Percentiles rank a stretch among this genome's conserved stretches.
These are phyloP conservation scores for Leptonema lineaticorne DNA, from an alignment of 1,140 invertebrate species.

Conservation along the genomic window DNA sequence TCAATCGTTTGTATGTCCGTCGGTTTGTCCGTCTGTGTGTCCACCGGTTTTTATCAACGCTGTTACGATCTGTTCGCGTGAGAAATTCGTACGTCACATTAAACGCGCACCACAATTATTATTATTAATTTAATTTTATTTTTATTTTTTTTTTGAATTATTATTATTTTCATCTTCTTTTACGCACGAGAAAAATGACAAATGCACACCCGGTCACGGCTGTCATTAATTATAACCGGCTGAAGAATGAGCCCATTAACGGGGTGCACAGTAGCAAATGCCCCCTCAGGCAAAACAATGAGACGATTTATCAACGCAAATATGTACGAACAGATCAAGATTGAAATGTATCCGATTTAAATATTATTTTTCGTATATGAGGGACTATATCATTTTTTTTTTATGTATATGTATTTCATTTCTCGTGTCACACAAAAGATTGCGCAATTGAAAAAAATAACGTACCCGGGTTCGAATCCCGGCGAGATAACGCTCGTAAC, in stretches of 20 bases:
- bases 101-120: background rate
- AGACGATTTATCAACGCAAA: conserved; percentile 40
- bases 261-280: conserved; percentile 34
- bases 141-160: background rate
- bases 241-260: conserved; percentile 39
- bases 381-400: background rate
- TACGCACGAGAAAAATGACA: conserved; percentile 30
- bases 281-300: conserved; percentile 38
- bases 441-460: background rate
- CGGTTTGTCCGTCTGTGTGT: no score
- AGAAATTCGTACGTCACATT: background rate
- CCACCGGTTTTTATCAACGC: background rate
- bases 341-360: conserved; percentile 36
- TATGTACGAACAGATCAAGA: conserved; percentile 29
- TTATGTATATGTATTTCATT: conserved; percentile 17
- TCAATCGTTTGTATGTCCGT: no score
- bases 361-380: conserved; percentile 6
- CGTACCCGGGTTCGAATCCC: no score
- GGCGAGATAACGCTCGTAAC: no score
- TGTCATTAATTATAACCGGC: conserved; percentile 32
- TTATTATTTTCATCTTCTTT: background rate
- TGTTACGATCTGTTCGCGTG: background rate
- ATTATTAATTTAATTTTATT: no score
- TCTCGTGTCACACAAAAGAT: background rate
- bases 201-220: conserved; percentile 32